These are phyloP conservation scores for Melanotaenia trifasciata DNA, from an alignment of 2,797 vertebrate genomes.

Conservation along the genomic window DNA sequence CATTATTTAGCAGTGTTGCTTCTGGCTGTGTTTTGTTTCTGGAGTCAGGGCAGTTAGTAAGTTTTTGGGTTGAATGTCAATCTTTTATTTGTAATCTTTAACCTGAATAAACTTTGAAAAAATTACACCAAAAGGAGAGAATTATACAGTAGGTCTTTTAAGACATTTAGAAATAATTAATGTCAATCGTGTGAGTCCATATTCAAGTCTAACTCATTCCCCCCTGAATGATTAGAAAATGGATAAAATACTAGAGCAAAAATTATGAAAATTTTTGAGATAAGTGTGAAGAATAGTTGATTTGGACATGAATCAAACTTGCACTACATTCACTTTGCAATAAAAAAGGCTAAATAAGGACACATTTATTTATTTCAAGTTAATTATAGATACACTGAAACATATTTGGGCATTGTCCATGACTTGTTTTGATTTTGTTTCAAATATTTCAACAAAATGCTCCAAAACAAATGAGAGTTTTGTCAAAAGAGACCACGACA, in stretches of 20 bases:
- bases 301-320: conserved; percentile 1
- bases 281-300: background rate
- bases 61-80: too few relatives aligned
- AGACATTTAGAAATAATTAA: background rate
- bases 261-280: background rate
- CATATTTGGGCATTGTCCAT: accelerated
- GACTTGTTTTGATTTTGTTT: conserved; percentile 26
- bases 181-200: background rate
- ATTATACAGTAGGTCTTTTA: background rate
- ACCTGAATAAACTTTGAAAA: background rate
- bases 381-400: background rate
- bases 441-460: conserved; percentile 28
- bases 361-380: conserved; percentile 1
- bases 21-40: too few relatives aligned
- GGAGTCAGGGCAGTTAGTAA: too few relatives aligned
- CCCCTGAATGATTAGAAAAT: conserved; percentile 3
- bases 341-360: background rate
- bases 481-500: conserved; percentile 40
- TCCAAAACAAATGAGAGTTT: conserved; percentile 28
- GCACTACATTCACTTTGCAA: background rate
- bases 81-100: background rate
- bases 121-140: background rate
- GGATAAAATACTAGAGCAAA: background rate
- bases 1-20: too few relatives aligned
- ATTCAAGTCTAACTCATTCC: background rate